Conservation (phyloP, 2,113 vertebrate genomes). For the Rattus norvegicus region DNA sequence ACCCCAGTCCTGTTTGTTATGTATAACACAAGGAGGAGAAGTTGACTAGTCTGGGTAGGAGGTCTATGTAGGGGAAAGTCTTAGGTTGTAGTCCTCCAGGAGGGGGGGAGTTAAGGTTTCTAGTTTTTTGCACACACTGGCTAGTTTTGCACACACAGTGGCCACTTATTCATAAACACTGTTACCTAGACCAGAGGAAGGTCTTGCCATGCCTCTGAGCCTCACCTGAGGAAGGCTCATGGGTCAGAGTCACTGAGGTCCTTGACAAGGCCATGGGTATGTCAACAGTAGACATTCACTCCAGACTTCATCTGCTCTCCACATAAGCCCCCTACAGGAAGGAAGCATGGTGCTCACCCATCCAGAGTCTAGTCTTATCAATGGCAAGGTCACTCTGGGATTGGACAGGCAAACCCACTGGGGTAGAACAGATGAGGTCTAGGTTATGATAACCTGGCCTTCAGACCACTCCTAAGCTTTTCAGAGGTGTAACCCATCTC, state of each 20-base stretch:
- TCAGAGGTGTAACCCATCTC: neutral
- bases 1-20: neutral
- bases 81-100: neutral
- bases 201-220: neutral
- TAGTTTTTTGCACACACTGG: neutral
- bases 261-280: neutral
- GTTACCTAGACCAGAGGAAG: neutral
- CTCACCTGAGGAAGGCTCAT: neutral
- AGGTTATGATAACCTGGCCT: neutral
- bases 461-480: neutral
- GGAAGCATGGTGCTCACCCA: neutral
- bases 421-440: neutral
- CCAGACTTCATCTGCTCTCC: neutral
- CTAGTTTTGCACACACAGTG: neutral
- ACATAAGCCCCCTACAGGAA: neutral
- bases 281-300: neutral
- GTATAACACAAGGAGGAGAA: neutral
- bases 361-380: neutral
- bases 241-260: neutral
- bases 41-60: neutral
- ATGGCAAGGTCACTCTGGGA: too few species aligned
- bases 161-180: neutral
- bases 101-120: neutral
- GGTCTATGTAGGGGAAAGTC: neutral
- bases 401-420: neutral